Base-by-base conservation (phyloP, 2,113 vertebrate genomes). In the Dunckerocampus dactyliophorus region DNA sequence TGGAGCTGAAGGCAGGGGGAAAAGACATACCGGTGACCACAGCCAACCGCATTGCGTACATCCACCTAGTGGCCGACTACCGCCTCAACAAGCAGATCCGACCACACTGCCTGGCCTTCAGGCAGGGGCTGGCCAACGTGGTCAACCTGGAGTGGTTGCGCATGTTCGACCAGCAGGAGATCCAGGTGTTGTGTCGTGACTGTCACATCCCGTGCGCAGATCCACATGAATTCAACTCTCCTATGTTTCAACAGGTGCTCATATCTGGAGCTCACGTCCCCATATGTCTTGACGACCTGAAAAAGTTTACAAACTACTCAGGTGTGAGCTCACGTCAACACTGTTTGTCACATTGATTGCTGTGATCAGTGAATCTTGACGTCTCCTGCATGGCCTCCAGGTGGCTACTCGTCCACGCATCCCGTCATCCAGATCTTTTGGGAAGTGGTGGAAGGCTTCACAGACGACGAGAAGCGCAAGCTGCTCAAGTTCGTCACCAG, bases 101-200 rank as follows among this genome's bases (percentile, higher is more conserved):
- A 21, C 93, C 92, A 55, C 97, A 99, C 62, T 99, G 96, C 86
- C 90, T 97, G 78, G 95, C 95, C 0, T 99, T 99, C 88, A 89
- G 97, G 0, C 95, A 99, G 87, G 97, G 97, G 16, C 89, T 99
- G 71, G 95, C 96, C 84, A 98, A 95, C 0, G 96, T 99, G 20
- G 92, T 98, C 24, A 97, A 94, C 83, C 92, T 99, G 3, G 96
- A 98, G 80, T 99, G 97, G 95, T 92, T 99, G 28, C 92, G 95
- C 0, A 99, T 99, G 97, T 99, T 99, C 51, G 97, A 99, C 69
- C 96, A 99, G 80, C 95, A 98, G 83, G 97, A 98, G 77, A 93
- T 98, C 50, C 97, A 99, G 96, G 97, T 98, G 80, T 2, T 1
- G 47, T 11, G 31, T 19, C 2, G 24, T 22, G 39, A 8, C 1